Conservation (phyloP, 2,113 vertebrate species). For the Clarias magur region DNA sequence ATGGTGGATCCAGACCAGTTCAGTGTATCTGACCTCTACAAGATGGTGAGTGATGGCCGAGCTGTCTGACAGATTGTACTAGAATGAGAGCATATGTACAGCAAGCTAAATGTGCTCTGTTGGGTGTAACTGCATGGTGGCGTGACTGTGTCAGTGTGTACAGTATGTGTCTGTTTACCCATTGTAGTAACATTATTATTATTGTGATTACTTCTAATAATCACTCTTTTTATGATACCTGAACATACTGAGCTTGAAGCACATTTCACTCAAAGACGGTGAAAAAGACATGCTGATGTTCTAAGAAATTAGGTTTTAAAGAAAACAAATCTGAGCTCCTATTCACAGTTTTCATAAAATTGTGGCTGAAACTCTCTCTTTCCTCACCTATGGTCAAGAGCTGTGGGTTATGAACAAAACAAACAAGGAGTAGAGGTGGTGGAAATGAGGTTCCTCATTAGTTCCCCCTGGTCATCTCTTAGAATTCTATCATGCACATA, state of each 20-base stretch:
- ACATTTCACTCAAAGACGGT: background rate
- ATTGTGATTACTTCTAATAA: background rate
- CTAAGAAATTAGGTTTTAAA: background rate
- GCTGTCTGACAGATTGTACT: conserved; percentile 41
- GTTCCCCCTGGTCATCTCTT: background rate
- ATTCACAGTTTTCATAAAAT: background rate
- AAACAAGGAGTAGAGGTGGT: background rate
- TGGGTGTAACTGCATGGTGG: conserved; percentile 28
- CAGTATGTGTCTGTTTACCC: background rate
- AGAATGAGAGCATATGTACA: conserved; percentile 56
- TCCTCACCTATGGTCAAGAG: background rate
- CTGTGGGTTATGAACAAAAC: background rate
- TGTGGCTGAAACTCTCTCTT: background rate
- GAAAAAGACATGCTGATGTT: background rate
- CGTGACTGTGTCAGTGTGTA: conserved; percentile 14
- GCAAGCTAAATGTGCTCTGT: conserved; percentile 56
- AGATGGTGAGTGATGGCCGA: conserved; percentile 83
- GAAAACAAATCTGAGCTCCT: background rate
- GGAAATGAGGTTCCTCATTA: background rate
- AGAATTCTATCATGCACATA: background rate
- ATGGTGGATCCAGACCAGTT: conserved; percentile 96
- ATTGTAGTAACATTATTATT: background rate
- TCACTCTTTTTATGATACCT: background rate
- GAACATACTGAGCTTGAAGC: background rate
- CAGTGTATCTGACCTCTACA: conserved; percentile 96